These are phyloP conservation scores for Tachysurus vachellii DNA, from an alignment of 2,113 vertebrate species.

Conservation along the genomic window DNA sequence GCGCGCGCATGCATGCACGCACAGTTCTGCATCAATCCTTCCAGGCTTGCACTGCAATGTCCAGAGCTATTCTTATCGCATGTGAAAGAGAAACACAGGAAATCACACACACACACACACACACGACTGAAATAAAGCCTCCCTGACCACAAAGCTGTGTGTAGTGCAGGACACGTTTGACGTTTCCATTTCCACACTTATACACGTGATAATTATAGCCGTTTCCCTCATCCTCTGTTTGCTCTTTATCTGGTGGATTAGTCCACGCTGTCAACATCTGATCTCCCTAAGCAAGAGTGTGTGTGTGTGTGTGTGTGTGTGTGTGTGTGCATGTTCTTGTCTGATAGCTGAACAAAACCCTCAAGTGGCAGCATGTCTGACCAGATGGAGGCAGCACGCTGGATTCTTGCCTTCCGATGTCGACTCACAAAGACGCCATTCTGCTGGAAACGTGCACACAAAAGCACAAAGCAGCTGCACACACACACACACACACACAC, in stretches of 20 bases:
- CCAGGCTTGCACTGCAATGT: neutral
- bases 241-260: neutral
- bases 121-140: neutral
- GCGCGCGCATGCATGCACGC: too few relatives aligned
- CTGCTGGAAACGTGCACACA: slow-evolving; percentile 45
- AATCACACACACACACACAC: slow-evolving; percentile 3
- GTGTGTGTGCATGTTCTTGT: slow-evolving; percentile 34
- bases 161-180: neutral
- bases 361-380: slow-evolving; percentile 56
- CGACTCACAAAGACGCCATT: slow-evolving; percentile 63
- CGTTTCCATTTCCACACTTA: neutral
- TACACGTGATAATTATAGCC: neutral
- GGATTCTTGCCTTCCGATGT: slow-evolving; percentile 53
- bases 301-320: slow-evolving; percentile 26
- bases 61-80: neutral
- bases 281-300: neutral
- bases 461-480: slow-evolving; percentile 38
- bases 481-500: slow-evolving; percentile 3
- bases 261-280: neutral
- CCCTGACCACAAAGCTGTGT: neutral
- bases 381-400: slow-evolving; percentile 62
- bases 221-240: neutral
- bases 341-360: slow-evolving; percentile 42
- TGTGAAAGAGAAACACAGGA: neutral
- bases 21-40: neutral